These are phyloP conservation scores for Vimba vimba DNA, from an alignment of 2,113 vertebrate species.

Conservation along the genomic window DNA sequence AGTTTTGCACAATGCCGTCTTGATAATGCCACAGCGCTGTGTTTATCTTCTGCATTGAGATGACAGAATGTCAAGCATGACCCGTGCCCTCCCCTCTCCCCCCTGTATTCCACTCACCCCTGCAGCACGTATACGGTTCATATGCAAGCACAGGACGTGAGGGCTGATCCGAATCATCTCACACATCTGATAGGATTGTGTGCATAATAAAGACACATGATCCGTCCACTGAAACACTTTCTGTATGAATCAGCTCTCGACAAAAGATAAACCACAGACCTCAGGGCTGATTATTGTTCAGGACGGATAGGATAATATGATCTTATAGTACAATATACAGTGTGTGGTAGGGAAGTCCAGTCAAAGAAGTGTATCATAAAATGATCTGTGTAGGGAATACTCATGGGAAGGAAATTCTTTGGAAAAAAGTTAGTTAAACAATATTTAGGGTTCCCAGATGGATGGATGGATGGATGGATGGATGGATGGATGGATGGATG, in stretches of 20 bases:
- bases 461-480: too few relatives aligned
- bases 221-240: neutral
- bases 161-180: neutral
- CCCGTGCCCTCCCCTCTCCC: neutral
- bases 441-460: neutral
- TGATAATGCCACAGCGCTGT: neutral
- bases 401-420: slow-evolving; percentile 3
- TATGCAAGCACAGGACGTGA: neutral
- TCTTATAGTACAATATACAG: neutral
- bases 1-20: neutral
- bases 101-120: neutral
- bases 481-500: too few relatives aligned
- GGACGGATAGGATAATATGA: neutral
- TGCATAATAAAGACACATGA: slow-evolving; percentile 17
- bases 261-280: slow-evolving; percentile 20
- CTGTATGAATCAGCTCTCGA: slow-evolving; percentile 14
- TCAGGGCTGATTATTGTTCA: slow-evolving; percentile 3
- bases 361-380: neutral
- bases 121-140: neutral
- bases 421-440: neutral
- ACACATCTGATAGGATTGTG: slow-evolving; percentile 33
- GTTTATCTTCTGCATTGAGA: neutral
- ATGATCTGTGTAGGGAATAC: neutral
- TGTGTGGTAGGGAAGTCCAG: slow-evolving; percentile 13
- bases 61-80: neutral